phyloP scores from a whole-genome alignment of 2,113 vertebrate species.

The Cyprinodon tularosa region DNA sequence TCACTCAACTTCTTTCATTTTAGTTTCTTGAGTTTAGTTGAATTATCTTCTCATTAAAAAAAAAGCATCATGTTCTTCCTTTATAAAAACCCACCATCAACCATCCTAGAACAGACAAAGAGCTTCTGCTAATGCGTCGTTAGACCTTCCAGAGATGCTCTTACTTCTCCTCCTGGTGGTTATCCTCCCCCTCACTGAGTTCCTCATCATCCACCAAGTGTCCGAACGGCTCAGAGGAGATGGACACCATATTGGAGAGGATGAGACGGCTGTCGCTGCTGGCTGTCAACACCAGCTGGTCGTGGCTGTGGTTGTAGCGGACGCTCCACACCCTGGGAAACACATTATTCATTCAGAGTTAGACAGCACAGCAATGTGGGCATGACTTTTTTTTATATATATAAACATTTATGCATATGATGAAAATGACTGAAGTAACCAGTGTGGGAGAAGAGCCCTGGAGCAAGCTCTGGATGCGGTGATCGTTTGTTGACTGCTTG shows the following conservation, averaged over 20 bases:
- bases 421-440: constrained; percentile 8
- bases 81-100: neutral
- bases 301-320: constrained; percentile 97
- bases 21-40: neutral
- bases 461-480: neutral
- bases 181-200: constrained; percentile 92
- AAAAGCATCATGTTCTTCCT: neutral
- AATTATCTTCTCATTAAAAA: neutral
- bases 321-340: constrained; percentile 93
- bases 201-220: constrained; percentile 97
- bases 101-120: neutral
- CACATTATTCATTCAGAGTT: constrained; percentile 4
- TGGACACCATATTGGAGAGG: constrained; percentile 99
- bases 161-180: constrained; percentile 91
- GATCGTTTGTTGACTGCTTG: constrained; percentile 4
- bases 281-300: constrained; percentile 95
- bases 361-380: neutral
- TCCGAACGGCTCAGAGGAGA: constrained; percentile 97
- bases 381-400: neutral
- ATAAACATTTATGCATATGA: constrained; percentile 3
- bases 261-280: constrained; percentile 99
- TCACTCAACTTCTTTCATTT: constrained; percentile 12
- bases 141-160: constrained; percentile 17
- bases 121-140: neutral
- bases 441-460: constrained; percentile 3